Evolutionary conservation across 2,113 vertebrate genomes (phyloP), one percentile per base, ranked within the genome.

Genomic region (Chionomys nivalis): DNA sequence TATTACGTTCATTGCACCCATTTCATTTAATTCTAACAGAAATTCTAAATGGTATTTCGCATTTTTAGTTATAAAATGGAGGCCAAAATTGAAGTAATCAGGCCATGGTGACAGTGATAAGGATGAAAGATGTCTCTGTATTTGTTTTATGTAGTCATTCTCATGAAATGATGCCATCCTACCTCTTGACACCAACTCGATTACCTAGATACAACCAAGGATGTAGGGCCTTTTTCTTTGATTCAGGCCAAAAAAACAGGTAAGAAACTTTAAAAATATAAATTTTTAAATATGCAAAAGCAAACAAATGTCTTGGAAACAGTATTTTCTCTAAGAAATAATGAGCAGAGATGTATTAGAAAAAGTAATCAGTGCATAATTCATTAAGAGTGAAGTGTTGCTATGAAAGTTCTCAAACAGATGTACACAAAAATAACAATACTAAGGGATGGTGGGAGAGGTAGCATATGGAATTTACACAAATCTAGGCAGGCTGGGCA

Each of bases 401-500:
- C 33, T 92, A 92, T 93, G 33, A 75, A 94, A 94, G 11, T 8
- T 0, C 77, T 90, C 83, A 96, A 96, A 96, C 72, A 97, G 47
- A 97, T 89, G 68, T 89, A 90, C 72, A 96, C n/a, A 90, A 94
- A 94, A 96, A 89, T 96, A 96, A 94, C 9, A 77, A 58, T 33
- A 77, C 19, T 78, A 58, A 44, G 95, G 3, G 89, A 94, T 58
- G 66, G 95, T 78, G 97, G 91, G 49, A 95, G 78, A 96, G 19
- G 97, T 88, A 94, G 97, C 96, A 97, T 94, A 95, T 93, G 97
- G 58, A 97, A 96, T 96, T 94, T 93, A 97, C 95, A 97, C 96
- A 98, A 98, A 98, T 96, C 95, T 98, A 97, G 94, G 95, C 97
- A 98, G 96, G 98, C 98, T 97, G 98, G 98, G 97, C 95, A 98